Base-by-base conservation (phyloP, 2,113 vertebrate genomes). In the Microtus pennsylvanicus region DNA sequence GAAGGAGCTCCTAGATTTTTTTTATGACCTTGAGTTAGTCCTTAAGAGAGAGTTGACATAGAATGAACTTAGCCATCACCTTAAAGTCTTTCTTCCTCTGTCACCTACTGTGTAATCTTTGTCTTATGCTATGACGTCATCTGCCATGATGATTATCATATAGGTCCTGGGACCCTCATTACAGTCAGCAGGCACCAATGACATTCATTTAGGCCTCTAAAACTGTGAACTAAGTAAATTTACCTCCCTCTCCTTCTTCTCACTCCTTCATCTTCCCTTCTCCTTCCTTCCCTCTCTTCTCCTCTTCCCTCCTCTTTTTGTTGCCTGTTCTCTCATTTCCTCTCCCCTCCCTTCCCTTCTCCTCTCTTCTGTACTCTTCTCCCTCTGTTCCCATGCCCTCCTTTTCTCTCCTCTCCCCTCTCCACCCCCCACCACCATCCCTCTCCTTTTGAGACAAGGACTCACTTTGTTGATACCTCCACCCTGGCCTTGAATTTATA, bases 381-480 rank as follows among this genome's bases (percentile, higher is more conserved):
- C 12, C 5, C 58, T 83, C 2, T 24, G 38, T 42, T 19, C 8
- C 4, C 16, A 0, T 7, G 14, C 13, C n/a, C 5, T 2, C 14
- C 6, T 16, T 13, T n/a, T 35, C 42, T 50, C 45, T 14, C 17
- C 33, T 14, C 4, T 42, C 1, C 5, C 7, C 28, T n/a, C 8
- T 30, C 24, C 21, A 45, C 45, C 30, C 30, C 19, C 21, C 0
- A 0, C 33, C 30, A 19, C 47, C 0, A 3, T 4, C 21, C 11
- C 21, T 35, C 21, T 52, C 11, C 26, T 7, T 70, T 52, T 70
- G 45, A n/a, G 33, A 26, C 45, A 86, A 16, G 76, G 38, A 67
- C 38, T 65, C 19, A 42, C 8, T 85, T 85, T 85, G 38, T 30
- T 65, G 61, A 85, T 65, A 65, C 38, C 16, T 16, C 8, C 14